Percentiles rank a stretch among this genome's conserved stretches.
Conservation (phyloP, 2,888 invertebrate genomes). For the Xanthorhoe designata region DNA sequence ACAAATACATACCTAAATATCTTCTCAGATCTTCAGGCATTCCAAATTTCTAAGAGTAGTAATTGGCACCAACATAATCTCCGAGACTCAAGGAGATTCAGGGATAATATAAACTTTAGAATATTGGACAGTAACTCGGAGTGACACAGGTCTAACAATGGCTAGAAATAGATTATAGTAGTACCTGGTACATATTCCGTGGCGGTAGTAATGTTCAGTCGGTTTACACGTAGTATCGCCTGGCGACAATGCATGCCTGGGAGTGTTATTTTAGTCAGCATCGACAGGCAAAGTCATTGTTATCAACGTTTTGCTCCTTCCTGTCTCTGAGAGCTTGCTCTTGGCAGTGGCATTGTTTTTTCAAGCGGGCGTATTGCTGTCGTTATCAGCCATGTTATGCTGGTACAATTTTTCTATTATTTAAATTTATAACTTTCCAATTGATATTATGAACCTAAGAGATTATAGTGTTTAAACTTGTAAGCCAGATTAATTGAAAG, state of each 20-base stretch:
- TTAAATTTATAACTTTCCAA: neutral
- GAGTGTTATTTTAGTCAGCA: slow-evolving; percentile 77
- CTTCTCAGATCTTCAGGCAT: too few species aligned
- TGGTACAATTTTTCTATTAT: slow-evolving; percentile 4
- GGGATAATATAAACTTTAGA: too few species aligned
- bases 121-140: neutral
- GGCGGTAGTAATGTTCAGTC: slow-evolving; percentile 42
- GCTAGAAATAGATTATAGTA: slow-evolving; percentile 5
- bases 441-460: neutral
- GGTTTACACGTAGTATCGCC: slow-evolving; percentile 41
- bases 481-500: neutral
- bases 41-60: too few species aligned
- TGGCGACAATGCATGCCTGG: slow-evolving; percentile 66
- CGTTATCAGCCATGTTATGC: slow-evolving; percentile 31
- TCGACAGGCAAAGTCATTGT: slow-evolving; percentile 66
- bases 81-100: too few species aligned
- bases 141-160: slow-evolving; percentile 5
- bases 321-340: slow-evolving; percentile 68
- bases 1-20: too few species aligned
- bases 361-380: slow-evolving; percentile 40
- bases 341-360: slow-evolving; percentile 74
- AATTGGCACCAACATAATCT: too few species aligned
- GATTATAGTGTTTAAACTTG: neutral
- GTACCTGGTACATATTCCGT: slow-evolving; percentile 1
- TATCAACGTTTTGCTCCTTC: slow-evolving; percentile 72